These are phyloP conservation scores for Todiramphus chloris DNA, from an alignment of 2,113 vertebrate species.

Conservation along the genomic window DNA sequence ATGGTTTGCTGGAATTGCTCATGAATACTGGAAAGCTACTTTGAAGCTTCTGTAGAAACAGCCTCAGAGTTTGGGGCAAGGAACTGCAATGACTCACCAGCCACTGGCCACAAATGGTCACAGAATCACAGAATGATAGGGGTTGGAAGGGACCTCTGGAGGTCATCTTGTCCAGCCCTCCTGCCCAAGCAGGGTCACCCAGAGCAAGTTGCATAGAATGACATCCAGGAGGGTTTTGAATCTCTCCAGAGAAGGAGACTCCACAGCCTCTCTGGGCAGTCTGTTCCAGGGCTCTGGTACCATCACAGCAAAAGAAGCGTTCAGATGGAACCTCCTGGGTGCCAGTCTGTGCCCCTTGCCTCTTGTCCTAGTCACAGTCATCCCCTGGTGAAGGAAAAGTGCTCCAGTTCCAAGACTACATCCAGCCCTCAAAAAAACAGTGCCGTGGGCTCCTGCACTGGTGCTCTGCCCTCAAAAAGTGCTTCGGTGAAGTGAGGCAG, in stretches of 20 bases:
- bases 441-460: background rate
- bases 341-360: background rate
- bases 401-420: background rate
- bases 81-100: no score
- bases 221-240: background rate
- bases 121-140: background rate
- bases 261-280: background rate
- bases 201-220: background rate
- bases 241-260: background rate
- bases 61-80: background rate
- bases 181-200: background rate
- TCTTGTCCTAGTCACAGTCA: background rate
- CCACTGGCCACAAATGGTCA: background rate
- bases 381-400: background rate
- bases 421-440: background rate
- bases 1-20: background rate
- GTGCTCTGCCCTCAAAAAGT: fast-evolving
- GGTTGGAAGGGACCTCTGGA: background rate
- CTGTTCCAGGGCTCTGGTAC: background rate
- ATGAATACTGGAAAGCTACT: background rate
- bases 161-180: background rate
- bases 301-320: background rate
- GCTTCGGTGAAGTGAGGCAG: background rate
- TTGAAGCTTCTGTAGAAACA: background rate
- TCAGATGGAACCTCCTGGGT: background rate